These are phyloP conservation scores for Plotosus lineatus DNA, from an alignment of 2,113 vertebrate genomes.

Conservation along the genomic window DNA sequence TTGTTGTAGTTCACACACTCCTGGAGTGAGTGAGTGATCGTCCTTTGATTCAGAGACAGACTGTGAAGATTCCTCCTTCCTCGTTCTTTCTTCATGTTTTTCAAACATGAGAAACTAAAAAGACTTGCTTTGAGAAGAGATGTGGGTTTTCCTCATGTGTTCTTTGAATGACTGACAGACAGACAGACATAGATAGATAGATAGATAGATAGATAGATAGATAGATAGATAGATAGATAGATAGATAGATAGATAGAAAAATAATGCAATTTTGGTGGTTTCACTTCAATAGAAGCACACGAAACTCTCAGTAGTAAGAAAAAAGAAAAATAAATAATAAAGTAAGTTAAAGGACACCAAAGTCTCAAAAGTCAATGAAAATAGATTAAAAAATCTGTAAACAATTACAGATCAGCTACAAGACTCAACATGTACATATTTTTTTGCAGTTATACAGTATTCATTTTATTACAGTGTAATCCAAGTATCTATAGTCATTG, in stretches of 20 bases:
- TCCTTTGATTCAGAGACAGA: constrained; percentile 39
- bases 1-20: constrained; percentile 62
- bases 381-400: no score
- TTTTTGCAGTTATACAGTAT: background rate
- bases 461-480: background rate
- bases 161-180: no score
- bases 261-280: no score
- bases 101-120: constrained; percentile 6
- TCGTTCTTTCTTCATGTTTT: background rate
- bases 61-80: background rate
- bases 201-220: no score
- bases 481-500: background rate
- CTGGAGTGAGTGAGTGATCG: constrained; percentile 55
- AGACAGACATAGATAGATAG: no score
- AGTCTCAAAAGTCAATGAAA: no score
- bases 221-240: no score
- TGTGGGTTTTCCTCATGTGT: background rate
- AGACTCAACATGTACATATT: background rate
- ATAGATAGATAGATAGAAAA: no score
- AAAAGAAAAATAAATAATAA: no score
- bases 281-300: no score
- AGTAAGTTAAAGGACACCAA: no score
- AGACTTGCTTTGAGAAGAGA: background rate
- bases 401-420: background rate
- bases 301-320: no score